Evolutionary conservation across 92 coral and sea anemone species (phyloP), one percentile per base, ranked within the genome.

Genomic region (Paramuricea clavata): DNA sequence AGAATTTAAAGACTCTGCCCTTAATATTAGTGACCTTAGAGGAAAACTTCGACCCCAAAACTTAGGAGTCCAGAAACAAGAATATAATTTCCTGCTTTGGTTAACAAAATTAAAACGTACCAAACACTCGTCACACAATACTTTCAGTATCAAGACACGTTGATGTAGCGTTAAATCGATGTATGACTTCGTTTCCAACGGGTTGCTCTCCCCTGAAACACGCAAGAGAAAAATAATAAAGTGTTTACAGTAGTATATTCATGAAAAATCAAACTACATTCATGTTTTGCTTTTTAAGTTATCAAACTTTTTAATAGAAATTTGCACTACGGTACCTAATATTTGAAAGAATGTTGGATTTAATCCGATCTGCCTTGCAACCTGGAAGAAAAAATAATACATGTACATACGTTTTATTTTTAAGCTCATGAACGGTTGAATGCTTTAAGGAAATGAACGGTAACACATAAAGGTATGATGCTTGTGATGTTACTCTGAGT

Each of bases 81-180:
- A n/a, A n/a, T n/a, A n/a, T n/a, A n/a, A n/a, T n/a, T n/a, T n/a
- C n/a, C n/a, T n/a, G n/a, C n/a, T n/a, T n/a, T n/a, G n/a, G n/a
- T n/a, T n/a, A n/a, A n/a, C 44, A 39, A 39, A 16, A 13, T 9
- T 42, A 5, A 1, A 32, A 79, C 94, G 89, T 78, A 97, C 99
- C 92, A 97, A 85, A 74, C 96, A 93, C 59, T 92, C 91, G 82
- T 97, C 99, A 89, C 94, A 93, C 60, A 97, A 69, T 49, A 95
- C 87, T 83, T 97, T 97, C 30, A 97, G 93, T 23, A 97, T 73
- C 97, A 98, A 94, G 41, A 94, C 94, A 69, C 99, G 97, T 23
- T 94, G 98, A 69, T 94, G 95, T 0, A 92, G 65, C 7, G 94
- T 92, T 50, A 97, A 74, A 32, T 88, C 90, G 61, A 93, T 32